Percentiles rank a stretch among this genome's conserved stretches.
phyloP scores from a whole-genome alignment of 2,888 invertebrate species.

The Coenonympha glycerion region DNA sequence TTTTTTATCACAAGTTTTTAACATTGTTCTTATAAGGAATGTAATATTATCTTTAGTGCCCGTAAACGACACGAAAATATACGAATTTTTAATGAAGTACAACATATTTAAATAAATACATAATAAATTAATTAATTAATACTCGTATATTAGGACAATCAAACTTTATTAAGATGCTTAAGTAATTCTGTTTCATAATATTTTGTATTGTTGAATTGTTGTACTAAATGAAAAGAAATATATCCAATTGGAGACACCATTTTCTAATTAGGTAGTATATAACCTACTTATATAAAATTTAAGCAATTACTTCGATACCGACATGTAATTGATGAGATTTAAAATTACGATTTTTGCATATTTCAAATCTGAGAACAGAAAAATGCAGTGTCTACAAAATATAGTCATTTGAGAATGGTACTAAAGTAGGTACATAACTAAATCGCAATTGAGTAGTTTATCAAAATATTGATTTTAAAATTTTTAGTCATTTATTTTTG shows the following conservation, averaged over 20 bases:
- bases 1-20: neutral
- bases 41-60: no score
- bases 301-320: no score
- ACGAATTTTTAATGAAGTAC: conserved; percentile 26
- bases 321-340: no score
- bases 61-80: conserved; percentile 3
- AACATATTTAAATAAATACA: conserved; percentile 21
- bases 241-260: neutral
- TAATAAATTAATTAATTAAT: conserved; percentile 10
- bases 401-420: no score
- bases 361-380: no score
- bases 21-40: neutral
- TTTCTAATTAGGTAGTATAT: neutral
- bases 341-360: no score
- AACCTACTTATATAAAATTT: neutral
- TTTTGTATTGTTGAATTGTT: conserved; percentile 2
- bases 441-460: no score
- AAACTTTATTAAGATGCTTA: conserved; percentile 1
- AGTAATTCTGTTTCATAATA: conserved; percentile 6
- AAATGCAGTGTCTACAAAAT: no score
- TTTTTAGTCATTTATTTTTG: no score
- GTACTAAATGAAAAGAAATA: neutral
- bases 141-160: conserved; percentile 7
- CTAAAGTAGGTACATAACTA: no score
- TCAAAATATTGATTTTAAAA: no score